Evolutionary conservation across 1,140 invertebrate species (phyloP).

Genomic region (Gryon sp.): DNA sequence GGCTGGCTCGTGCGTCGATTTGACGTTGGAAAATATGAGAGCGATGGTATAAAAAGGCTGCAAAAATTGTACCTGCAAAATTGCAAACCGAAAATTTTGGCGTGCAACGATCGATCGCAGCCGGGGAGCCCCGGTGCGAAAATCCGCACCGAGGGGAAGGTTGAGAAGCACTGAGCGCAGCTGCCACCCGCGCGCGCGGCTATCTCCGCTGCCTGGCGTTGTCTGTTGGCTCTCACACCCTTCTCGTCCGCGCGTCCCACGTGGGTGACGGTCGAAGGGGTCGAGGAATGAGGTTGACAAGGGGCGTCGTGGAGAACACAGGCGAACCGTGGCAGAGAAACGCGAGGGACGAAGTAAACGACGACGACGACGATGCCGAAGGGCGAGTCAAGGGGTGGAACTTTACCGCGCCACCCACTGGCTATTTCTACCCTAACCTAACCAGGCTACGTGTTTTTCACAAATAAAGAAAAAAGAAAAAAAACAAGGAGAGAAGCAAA

Average conservation of each 20-base stretch:
- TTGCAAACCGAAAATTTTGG: slow-evolving; percentile 47
- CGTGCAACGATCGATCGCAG: slow-evolving; percentile 32
- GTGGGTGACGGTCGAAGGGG: slow-evolving; percentile 73
- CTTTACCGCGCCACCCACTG: slow-evolving; percentile 66
- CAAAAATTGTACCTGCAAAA: slow-evolving; percentile 22
- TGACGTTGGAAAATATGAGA: slow-evolving; percentile 7
- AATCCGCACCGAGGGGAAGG: slow-evolving; percentile 30
- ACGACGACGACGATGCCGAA: slow-evolving; percentile 51
- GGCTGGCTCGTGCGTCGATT: slow-evolving; percentile 8
- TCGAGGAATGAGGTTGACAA: slow-evolving; percentile 69
- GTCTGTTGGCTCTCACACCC: slow-evolving; percentile 72
- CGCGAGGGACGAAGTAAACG: slow-evolving; percentile 7
- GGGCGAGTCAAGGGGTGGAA: slow-evolving; percentile 45
- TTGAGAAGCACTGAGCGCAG: slow-evolving; percentile 70
- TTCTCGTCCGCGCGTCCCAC: slow-evolving; percentile 70
- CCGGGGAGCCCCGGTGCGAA: slow-evolving; percentile 8
- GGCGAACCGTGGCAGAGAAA: slow-evolving; percentile 12
- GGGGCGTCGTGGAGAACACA: slow-evolving; percentile 46
- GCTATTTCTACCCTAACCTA: slow-evolving; percentile 64
- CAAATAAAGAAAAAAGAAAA: slow-evolving; percentile 46
- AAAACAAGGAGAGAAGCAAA: slow-evolving; percentile 25
- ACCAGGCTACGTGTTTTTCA: slow-evolving; percentile 56
- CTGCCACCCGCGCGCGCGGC: slow-evolving; percentile 70
- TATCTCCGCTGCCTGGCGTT: slow-evolving; percentile 73
- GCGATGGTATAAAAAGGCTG: not conserved